Evolutionary conservation across 2,797 vertebrate genomes (phyloP), one percentile per base, ranked within the genome.

Genomic region (Enteromius argenteus): DNA sequence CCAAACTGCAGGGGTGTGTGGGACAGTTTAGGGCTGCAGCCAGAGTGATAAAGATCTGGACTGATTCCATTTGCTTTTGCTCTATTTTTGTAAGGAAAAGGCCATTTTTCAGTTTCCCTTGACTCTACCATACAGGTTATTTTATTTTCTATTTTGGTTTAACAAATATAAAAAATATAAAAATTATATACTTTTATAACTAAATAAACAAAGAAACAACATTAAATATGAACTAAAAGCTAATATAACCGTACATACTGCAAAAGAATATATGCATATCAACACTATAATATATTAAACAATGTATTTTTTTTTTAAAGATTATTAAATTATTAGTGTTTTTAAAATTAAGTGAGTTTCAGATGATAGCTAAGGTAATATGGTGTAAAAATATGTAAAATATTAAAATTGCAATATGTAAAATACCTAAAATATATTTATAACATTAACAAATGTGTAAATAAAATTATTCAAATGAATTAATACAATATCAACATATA

Each of bases 1-100:
- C 58, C 68, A 64, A 84, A 84, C 78, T 73, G 62, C 17, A 80
- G 78, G 72, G 23, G 53, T 62, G 81, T 81, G 49, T 74, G 84
- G 83, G 75, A 67, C 66, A 58, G 21, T 76, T 53, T 23, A 37
- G 42, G 64, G 15, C 64, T 76, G 44, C 15, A 35, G 53, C 23
- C 42, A 49, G 46, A 17, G 39, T 83, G 80, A 85, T 79, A 66
- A 30, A 84, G 72, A 87, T 85, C 37, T 49, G 35, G 64, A 49
- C 6, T 21, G 64, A 80, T 77, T 42, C 39, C 11, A 27, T 72
- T 60, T 42, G 42, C 49, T 76, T 73, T 73, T 73, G 71, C 53
- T 72, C 64, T 42, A 23, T 73, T 67, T 27, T 58, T 58, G 9
- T 53, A 64, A 27, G 60, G 30, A 66, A 35, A 66, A 66, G 30